Percentiles rank a stretch among this genome's conserved stretches.
Conservation (phyloP, 2,113 vertebrate genomes). For the Ariopsis seemanni region DNA sequence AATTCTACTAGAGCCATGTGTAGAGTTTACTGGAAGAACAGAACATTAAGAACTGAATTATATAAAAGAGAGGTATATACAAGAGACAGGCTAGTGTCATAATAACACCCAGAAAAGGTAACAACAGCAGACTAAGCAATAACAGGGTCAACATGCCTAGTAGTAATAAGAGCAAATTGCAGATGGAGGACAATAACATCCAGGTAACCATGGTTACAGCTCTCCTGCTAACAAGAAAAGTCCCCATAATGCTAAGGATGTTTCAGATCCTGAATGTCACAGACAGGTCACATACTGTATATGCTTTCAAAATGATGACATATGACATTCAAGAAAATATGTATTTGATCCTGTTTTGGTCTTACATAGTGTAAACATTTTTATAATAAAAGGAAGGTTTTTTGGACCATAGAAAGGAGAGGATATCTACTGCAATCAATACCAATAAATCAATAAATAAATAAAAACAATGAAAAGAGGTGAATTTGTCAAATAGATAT, state of each 20-base stretch:
- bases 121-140: background rate
- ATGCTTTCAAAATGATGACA: background rate
- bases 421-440: background rate
- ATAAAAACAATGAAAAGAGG: background rate
- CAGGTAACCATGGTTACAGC: background rate
- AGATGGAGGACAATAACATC: background rate
- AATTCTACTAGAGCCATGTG: background rate
- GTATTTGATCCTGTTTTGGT: background rate
- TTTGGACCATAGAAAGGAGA: background rate
- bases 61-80: background rate
- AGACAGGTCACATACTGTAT: background rate
- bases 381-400: background rate
- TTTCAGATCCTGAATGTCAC: background rate
- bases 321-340: background rate
- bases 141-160: conserved; percentile 4
- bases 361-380: too few species aligned
- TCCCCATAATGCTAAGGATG: background rate
- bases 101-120: background rate
- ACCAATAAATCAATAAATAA: background rate
- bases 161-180: conserved; percentile 1
- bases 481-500: background rate
- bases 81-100: background rate
- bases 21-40: background rate
- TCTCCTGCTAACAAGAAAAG: background rate
- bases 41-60: background rate